These are phyloP conservation scores for Eilema sororculum DNA, from an alignment of 2,888 invertebrate genomes.

Conservation along the genomic window DNA sequence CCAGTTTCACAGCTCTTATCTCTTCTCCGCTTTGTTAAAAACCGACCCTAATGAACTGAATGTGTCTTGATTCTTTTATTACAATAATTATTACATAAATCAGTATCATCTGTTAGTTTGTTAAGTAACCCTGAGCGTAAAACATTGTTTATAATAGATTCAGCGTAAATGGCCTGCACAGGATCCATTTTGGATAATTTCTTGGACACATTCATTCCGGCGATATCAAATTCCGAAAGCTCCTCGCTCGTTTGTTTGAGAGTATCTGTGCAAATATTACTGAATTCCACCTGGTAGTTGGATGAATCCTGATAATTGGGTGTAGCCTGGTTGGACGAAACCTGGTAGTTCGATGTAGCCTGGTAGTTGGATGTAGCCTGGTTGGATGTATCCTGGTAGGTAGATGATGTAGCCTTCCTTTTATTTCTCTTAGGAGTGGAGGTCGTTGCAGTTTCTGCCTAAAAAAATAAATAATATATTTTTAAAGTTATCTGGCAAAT, in stretches of 20 bases:
- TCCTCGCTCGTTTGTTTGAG: constrained; percentile 23
- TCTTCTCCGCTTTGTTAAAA: too few species aligned
- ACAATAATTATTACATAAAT: constrained; percentile 37
- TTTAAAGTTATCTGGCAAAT: too few species aligned
- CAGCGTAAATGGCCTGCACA: constrained; percentile 46
- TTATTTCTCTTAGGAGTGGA: constrained; percentile 9
- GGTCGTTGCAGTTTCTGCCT: constrained; percentile 12
- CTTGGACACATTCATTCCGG: constrained; percentile 44
- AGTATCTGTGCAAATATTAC: constrained; percentile 21
- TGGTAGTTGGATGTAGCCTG: constrained; percentile 17
- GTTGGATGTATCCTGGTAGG: too few species aligned
- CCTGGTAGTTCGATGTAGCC: constrained; percentile 16
- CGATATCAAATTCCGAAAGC: constrained; percentile 42
- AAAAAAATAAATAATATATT: constrained; percentile 16
- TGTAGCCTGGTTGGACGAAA: too few species aligned
- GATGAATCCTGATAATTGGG: too few species aligned
- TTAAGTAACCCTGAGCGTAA: constrained; percentile 40
- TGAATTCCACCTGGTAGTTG: constrained; percentile 20
- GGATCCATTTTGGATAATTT: constrained; percentile 47
- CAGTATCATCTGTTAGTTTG: constrained; percentile 34
- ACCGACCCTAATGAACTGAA: too few species aligned
- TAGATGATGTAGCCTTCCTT: constrained; percentile 13
- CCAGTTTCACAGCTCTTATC: too few species aligned
- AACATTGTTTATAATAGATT: constrained; percentile 46
- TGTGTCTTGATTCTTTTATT: constrained; percentile 19